These are phyloP conservation scores for Darevskia mixta DNA, from an alignment of 2,797 vertebrate genomes.

Conservation along the genomic window DNA sequence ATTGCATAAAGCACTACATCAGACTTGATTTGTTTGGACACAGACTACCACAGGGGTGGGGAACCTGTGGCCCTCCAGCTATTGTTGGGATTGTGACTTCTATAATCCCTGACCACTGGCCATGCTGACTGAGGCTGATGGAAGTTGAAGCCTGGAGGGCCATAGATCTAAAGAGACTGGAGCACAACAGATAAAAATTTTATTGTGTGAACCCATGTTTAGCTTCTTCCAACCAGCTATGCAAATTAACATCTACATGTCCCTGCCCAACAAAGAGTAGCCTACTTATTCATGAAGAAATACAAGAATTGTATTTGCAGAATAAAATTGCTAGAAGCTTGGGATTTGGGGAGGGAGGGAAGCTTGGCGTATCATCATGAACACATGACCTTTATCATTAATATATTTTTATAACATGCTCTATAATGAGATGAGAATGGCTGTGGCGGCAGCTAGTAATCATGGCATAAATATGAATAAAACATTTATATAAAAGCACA, in stretches of 20 bases:
- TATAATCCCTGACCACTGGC: no score
- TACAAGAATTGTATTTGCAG: not conserved
- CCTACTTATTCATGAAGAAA: not conserved
- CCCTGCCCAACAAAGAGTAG: not conserved
- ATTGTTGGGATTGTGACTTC: no score
- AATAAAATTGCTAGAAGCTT: not conserved
- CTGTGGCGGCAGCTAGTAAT: constrained; percentile 32
- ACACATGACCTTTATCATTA: not conserved
- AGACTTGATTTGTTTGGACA: no score
- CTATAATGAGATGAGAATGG: constrained; percentile 36
- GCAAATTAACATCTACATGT: no score
- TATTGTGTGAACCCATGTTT: not conserved
- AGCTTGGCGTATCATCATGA: not conserved
- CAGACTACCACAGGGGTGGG: no score
- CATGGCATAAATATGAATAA: constrained; percentile 48
- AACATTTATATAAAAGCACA: constrained; percentile 46
- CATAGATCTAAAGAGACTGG: no score
- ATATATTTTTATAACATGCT: constrained; percentile 35
- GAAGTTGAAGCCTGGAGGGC: no score
- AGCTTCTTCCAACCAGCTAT: not conserved
- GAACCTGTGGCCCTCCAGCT: no score
- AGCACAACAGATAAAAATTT: not conserved
- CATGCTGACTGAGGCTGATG: no score
- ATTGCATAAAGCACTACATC: no score
- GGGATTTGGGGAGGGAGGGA: not conserved